Percentiles rank a stretch among this genome's conserved stretches.
Evolutionary conservation across 2,888 invertebrate genomes (phyloP).

Genomic region (Heterodera filipjevi): DNA sequence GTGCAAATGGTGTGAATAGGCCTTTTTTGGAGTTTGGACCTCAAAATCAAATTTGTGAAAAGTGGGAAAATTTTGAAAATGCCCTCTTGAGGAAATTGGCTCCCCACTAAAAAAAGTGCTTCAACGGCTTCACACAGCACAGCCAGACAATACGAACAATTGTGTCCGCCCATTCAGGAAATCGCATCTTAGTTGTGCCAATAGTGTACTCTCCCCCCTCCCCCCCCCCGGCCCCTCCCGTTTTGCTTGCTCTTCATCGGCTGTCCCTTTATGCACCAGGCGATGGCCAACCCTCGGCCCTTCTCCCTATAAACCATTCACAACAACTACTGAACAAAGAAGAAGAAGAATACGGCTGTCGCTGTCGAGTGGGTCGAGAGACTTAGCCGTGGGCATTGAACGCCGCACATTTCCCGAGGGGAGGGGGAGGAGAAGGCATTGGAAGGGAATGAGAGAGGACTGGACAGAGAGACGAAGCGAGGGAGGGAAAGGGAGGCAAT

Average conservation of each 20-base stretch:
- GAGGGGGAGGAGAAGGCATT: not conserved
- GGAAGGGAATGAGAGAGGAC: not conserved
- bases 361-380: not conserved
- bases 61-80: constrained; percentile 8
- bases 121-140: constrained; percentile 2
- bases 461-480: not conserved
- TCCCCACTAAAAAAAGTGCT: constrained; percentile 1
- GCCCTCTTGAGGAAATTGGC: constrained; percentile 9
- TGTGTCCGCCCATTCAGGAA: constrained; percentile 2
- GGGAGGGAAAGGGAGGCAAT: constrained; percentile 8
- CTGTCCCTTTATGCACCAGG: not conserved
- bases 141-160: not conserved
- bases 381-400: constrained; percentile 5
- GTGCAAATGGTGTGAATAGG: not conserved
- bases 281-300: not conserved
- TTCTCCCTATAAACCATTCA: not conserved
- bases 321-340: constrained; percentile 3
- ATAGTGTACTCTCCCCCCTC: no score
- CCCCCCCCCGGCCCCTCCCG: no score
- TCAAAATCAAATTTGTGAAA: not conserved
- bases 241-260: no score
- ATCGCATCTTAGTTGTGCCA: constrained; percentile 3
- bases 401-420: constrained; percentile 12
- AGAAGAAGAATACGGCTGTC: not conserved
- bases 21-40: not conserved